These are phyloP conservation scores for Trachelus troglodyta DNA, from an alignment of 2,888 invertebrate genomes.

Conservation along the genomic window DNA sequence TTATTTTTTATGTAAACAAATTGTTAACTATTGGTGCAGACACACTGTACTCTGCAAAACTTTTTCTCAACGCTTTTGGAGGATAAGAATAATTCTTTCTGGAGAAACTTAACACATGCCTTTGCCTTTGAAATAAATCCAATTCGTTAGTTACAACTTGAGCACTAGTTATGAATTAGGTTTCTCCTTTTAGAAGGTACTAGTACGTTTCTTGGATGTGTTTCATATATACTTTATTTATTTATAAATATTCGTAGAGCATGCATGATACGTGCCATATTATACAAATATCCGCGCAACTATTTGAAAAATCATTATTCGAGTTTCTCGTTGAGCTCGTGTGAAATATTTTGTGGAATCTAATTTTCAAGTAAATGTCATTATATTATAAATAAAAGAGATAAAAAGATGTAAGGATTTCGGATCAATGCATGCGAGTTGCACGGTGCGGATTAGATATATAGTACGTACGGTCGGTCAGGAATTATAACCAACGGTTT, in stretches of 20 bases:
- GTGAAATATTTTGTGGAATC: neutral
- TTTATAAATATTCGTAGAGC: neutral
- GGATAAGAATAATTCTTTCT: neutral
- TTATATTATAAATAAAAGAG: neutral
- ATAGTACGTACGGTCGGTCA: constrained; percentile 48
- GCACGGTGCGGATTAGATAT: constrained; percentile 40
- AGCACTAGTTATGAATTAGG: neutral
- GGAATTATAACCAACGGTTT: constrained; percentile 59
- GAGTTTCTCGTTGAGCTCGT: neutral
- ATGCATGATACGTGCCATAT: neutral
- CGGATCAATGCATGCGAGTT: constrained; percentile 39
- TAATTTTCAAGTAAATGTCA: neutral
- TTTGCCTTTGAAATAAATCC: neutral
- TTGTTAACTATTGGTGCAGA: constrained; percentile 11
- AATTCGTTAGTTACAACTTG: neutral
- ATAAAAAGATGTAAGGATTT: neutral
- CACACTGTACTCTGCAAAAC: constrained; percentile 7
- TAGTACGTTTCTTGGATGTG: neutral
- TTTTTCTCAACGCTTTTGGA: constrained; percentile 1
- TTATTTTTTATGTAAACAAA: constrained; percentile 8
- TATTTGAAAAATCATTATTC: neutral
- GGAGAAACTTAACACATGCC: neutral
- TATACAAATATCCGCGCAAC: neutral
- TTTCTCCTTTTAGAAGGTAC: neutral
- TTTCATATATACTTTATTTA: neutral